Conservation (phyloP, 2,797 vertebrate genomes). For the Pachyuromys duprasi region DNA sequence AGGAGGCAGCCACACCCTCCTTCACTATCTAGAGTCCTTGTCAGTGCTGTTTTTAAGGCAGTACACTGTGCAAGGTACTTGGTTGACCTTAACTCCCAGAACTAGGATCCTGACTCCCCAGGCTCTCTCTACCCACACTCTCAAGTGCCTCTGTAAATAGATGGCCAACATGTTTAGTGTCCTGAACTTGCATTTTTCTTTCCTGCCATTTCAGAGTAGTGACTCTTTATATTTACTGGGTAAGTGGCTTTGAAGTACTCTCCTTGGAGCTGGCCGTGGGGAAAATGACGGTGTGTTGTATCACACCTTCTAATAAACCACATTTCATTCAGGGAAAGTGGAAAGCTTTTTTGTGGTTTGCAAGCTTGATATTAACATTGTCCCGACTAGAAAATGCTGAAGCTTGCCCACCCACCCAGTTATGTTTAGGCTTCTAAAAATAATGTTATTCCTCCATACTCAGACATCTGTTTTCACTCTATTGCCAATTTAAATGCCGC, state of each 20-base stretch:
- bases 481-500: constrained; percentile 86
- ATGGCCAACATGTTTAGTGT: not conserved
- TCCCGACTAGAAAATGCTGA: constrained; percentile 81
- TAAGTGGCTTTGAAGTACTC: constrained; percentile 42
- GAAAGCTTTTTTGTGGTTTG: constrained; percentile 82
- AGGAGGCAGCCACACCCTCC: not conserved
- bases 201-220: not conserved
- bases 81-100: not conserved
- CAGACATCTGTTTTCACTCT: constrained; percentile 89
- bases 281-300: constrained; percentile 35
- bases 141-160: not conserved
- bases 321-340: constrained; percentile 70
- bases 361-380: constrained; percentile 80
- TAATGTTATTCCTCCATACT: constrained; percentile 86
- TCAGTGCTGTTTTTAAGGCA: not conserved
- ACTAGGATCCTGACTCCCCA: not conserved
- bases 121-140: not conserved
- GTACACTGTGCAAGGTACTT: not conserved
- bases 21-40: not conserved
- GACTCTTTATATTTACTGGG: not conserved
- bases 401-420: constrained; percentile 87
- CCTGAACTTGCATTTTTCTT: not conserved
- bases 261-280: constrained; percentile 59
- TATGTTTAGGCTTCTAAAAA: constrained; percentile 86
- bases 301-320: constrained; percentile 64